Evolutionary conservation across 2,888 invertebrate species (phyloP).

Genomic region (Macrosiphum euphorbiae): DNA sequence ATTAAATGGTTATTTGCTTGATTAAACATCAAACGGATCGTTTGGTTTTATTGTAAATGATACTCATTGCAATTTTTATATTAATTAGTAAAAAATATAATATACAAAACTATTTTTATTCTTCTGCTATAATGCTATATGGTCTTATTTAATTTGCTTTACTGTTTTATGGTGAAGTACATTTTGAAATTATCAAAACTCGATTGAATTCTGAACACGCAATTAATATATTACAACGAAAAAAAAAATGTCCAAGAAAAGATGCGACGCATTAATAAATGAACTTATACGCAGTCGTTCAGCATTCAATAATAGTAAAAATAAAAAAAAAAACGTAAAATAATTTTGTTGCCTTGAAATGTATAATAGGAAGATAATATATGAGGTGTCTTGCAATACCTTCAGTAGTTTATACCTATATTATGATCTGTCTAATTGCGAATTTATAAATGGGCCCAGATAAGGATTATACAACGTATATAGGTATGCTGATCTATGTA

Average conservation of each 20-base stretch:
- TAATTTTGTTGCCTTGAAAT: slow-evolving; percentile 19
- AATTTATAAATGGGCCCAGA: not conserved
- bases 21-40: not conserved
- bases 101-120: not conserved
- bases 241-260: slow-evolving; percentile 2
- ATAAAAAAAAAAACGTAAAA: not conserved
- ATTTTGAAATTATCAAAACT: not conserved
- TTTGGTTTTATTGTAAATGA: not conserved
- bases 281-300: not conserved
- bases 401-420: not conserved
- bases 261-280: slow-evolving; percentile 9
- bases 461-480: not conserved
- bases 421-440: not conserved
- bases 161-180: not conserved
- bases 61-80: not conserved
- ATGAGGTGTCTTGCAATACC: not conserved
- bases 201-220: not conserved
- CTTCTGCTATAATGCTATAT: not conserved
- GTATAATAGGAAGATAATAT: not conserved
- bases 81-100: not conserved
- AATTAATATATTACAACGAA: not conserved
- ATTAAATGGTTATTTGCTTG: not conserved
- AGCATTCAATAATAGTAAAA: not conserved
- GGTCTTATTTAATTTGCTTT: not conserved
- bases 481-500: not conserved